Percentiles rank a stretch among this genome's conserved stretches.
phyloP scores from a whole-genome alignment of 2,888 invertebrate genomes.

The Asteroscopus sphinx region DNA sequence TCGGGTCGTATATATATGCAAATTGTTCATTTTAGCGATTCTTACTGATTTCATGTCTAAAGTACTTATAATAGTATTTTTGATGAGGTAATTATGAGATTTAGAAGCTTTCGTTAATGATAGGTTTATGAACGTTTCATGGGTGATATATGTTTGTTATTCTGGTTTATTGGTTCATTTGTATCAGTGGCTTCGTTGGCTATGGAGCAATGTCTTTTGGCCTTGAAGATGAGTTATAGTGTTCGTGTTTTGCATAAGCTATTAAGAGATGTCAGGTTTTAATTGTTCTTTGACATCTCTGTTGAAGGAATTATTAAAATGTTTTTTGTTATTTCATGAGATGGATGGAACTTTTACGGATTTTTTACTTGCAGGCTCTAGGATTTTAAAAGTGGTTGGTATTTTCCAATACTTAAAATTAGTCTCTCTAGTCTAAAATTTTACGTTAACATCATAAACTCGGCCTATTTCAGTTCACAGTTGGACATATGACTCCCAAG shows the following conservation, averaged over 20 bases:
- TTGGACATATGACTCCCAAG: too few relatives aligned
- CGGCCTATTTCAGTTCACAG: too few relatives aligned
- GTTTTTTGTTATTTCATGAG: background rate
- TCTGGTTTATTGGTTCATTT: conserved; percentile 51
- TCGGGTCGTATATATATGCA: conserved; percentile 38
- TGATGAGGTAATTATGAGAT: conserved; percentile 34
- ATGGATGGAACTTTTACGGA: background rate
- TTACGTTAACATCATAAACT: too few relatives aligned
- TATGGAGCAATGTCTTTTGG: conserved; percentile 32
- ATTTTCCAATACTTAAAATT: too few relatives aligned
- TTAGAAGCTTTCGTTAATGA: conserved; percentile 37
- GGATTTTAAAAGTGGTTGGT: too few relatives aligned
- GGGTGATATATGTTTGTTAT: conserved; percentile 54
- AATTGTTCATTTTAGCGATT: conserved; percentile 41
- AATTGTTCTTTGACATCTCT: conserved; percentile 19
- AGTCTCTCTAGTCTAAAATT: too few relatives aligned
- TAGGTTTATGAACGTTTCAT: conserved; percentile 47
- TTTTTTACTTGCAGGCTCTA: too few relatives aligned
- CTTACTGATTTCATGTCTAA: conserved; percentile 44
- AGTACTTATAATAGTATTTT: conserved; percentile 28
- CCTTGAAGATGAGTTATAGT: conserved; percentile 31
- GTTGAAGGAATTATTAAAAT: background rate
- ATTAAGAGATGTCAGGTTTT: conserved; percentile 13
- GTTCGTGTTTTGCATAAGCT: conserved; percentile 18
- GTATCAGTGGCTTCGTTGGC: conserved; percentile 23